phyloP scores from a whole-genome alignment of 1,140 invertebrate species.

The Euura saliciscinereae region DNA sequence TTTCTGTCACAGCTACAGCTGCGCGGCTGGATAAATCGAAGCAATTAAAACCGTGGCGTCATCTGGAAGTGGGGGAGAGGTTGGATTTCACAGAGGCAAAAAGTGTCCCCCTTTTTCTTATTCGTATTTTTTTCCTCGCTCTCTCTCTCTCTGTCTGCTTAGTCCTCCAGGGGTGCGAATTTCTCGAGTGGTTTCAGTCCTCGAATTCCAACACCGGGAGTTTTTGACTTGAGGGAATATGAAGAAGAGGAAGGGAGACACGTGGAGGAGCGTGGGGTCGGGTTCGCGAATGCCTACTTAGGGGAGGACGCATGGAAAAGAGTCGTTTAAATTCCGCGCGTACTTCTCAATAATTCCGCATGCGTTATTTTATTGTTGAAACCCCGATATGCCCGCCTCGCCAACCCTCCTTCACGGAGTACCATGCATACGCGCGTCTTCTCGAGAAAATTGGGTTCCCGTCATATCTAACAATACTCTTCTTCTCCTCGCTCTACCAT shows the following conservation, averaged over 20 bases:
- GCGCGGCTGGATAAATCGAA: conserved; percentile 27
- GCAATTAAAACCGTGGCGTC: conserved; percentile 36
- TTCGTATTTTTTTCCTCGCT: too few relatives aligned
- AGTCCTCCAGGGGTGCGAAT: background rate
- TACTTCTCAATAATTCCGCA: conserved; percentile 36
- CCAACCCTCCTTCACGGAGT: background rate
- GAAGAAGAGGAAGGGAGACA: too few relatives aligned
- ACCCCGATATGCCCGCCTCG: conserved; percentile 14
- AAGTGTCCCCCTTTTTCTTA: too few relatives aligned
- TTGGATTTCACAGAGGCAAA: conserved; percentile 14
- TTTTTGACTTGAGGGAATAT: too few relatives aligned
- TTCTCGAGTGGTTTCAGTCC: too few relatives aligned
- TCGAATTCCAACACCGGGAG: too few relatives aligned
- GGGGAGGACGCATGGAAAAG: conserved; percentile 8
- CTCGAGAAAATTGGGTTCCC: background rate
- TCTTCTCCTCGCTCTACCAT: background rate
- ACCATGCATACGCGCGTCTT: background rate
- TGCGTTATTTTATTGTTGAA: conserved; percentile 40
- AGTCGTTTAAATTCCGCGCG: conserved; percentile 31
- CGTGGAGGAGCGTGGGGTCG: too few relatives aligned
- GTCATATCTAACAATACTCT: conserved; percentile 2
- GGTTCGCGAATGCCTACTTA: background rate
- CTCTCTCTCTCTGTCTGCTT: background rate
- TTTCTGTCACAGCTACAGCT: background rate
- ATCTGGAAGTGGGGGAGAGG: conserved; percentile 32